A percentile compares a stretch with the other conserved stretches of the same genome.
Conservation (phyloP, 2,113 vertebrate species). For the Chascanopsetta lugubris region DNA sequence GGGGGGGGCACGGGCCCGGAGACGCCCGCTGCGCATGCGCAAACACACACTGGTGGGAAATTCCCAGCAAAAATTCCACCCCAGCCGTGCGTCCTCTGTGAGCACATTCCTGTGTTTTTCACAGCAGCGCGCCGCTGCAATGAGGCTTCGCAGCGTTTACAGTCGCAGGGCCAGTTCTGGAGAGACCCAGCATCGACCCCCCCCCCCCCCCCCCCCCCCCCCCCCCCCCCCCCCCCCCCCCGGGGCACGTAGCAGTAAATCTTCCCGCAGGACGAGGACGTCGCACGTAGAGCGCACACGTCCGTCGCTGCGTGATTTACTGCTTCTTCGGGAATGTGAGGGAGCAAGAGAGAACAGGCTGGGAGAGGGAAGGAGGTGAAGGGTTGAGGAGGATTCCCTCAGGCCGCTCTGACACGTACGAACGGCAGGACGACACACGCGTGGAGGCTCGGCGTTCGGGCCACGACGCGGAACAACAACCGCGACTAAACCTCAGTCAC, state of each 20-base stretch:
- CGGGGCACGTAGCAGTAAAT: slow-evolving; percentile 65
- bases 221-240: too few relatives aligned
- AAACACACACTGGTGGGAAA: slow-evolving; percentile 65
- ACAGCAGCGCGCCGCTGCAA: slow-evolving; percentile 66
- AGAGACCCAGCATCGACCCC: too few relatives aligned
- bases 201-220: too few relatives aligned
- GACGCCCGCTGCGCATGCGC: slow-evolving; percentile 28
- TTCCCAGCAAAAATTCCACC: slow-evolving; percentile 78
- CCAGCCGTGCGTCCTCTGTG: slow-evolving; percentile 58
- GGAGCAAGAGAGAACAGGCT: slow-evolving; percentile 51
- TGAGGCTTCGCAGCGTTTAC: slow-evolving; percentile 60
- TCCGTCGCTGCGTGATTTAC: slow-evolving; percentile 33
- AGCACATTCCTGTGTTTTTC: slow-evolving; percentile 74
- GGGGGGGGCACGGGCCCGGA: slow-evolving; percentile 13
- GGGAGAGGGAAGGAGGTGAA: slow-evolving; percentile 8
- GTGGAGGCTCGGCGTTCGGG: too few relatives aligned
- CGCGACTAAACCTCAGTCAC: slow-evolving; percentile 1
- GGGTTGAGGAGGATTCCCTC: neutral
- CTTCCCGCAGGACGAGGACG: slow-evolving; percentile 35
- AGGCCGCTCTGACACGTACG: neutral
- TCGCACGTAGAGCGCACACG: slow-evolving; percentile 56
- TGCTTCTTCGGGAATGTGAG: slow-evolving; percentile 38
- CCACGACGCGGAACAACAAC: slow-evolving; percentile 12
- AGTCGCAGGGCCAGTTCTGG: slow-evolving; percentile 49
- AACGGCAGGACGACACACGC: too few relatives aligned